Percentiles rank a stretch among this genome's conserved stretches.
phyloP scores from a whole-genome alignment of 2,888 invertebrate genomes.

The Anthophora plumipes region DNA sequence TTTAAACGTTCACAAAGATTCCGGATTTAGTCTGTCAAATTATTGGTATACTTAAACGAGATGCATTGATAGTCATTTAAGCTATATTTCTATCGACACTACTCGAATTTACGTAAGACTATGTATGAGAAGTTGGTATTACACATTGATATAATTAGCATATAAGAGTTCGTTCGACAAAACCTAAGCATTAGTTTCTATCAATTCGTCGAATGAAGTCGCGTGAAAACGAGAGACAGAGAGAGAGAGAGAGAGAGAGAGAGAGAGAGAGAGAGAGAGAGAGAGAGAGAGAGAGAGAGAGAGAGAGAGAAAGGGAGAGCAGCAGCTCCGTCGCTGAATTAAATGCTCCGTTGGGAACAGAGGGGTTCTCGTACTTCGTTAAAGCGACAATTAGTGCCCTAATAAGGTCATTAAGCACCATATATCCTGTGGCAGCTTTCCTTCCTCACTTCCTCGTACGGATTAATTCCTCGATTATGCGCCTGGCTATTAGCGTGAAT shows the following conservation, averaged over 20 bases:
- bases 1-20: not conserved
- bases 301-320: constrained; percentile 39
- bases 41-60: not conserved
- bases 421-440: constrained; percentile 51
- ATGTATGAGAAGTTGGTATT: not conserved
- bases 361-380: constrained; percentile 73
- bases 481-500: constrained; percentile 37
- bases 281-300: constrained; percentile 44
- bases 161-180: constrained; percentile 35
- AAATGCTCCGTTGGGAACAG: constrained; percentile 56
- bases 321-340: constrained; percentile 46
- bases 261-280: constrained; percentile 23
- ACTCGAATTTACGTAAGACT: not conserved
- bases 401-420: constrained; percentile 76
- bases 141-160: constrained; percentile 36
- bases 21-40: not conserved
- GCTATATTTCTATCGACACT: not conserved
- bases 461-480: constrained; percentile 57
- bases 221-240: not conserved
- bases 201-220: constrained; percentile 72
- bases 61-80: not conserved
- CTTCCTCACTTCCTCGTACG: constrained; percentile 29
- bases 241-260: constrained; percentile 36
- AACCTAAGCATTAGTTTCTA: constrained; percentile 72
- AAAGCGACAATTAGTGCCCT: constrained; percentile 77